Conservation (phyloP, 1,140 invertebrate genomes). For the Arion vulgaris region DNA sequence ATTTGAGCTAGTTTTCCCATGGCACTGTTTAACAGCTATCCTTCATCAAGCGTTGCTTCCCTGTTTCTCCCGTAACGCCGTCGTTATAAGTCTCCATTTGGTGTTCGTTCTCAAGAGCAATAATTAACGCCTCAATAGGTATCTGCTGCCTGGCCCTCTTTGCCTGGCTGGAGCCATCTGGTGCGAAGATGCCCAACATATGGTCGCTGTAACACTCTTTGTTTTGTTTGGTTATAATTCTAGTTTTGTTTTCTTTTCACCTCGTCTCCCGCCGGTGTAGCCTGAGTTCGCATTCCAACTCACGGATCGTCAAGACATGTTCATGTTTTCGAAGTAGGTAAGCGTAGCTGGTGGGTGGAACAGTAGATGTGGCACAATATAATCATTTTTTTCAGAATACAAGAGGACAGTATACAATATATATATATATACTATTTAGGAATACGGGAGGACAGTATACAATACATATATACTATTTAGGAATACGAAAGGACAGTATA, state of each 20-base stretch:
- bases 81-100: background rate
- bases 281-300: background rate
- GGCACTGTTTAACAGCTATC: background rate
- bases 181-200: slow-evolving; percentile 1
- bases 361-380: background rate
- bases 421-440: no score
- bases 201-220: background rate
- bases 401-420: no score
- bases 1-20: background rate
- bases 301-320: background rate
- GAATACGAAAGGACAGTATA: no score
- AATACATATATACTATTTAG: no score
- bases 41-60: background rate
- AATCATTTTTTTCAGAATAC: no score
- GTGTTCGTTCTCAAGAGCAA: background rate
- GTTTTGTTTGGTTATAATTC: background rate
- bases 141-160: background rate
- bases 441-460: no score
- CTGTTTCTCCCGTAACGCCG: background rate
- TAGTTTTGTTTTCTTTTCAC: background rate
- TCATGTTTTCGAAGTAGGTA: background rate
- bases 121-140: slow-evolving; percentile 1
- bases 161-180: background rate
- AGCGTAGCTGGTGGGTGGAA: background rate
- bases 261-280: background rate